Evolutionary conservation across 2,113 vertebrate genomes (phyloP), one percentile per base, ranked within the genome.

Genomic region (Bombycilla garrulus): DNA sequence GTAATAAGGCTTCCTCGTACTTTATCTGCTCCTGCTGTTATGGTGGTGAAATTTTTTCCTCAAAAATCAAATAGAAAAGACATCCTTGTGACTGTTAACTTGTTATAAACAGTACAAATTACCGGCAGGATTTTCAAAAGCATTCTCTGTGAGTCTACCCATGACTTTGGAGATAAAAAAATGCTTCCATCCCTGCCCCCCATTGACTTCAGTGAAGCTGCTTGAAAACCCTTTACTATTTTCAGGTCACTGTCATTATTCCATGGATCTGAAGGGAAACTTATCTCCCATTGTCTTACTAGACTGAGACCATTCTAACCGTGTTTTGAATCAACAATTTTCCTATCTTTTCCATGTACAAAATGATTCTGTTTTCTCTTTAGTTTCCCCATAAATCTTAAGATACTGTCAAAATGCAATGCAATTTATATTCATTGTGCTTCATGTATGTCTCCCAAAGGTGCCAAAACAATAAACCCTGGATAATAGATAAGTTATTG

Each of bases 381-480:
- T 78, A 44, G 56, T 82, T 93, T 91, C 70, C 71, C 72, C 53
- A 85, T 91, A 89, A 84, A 89, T 96, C 92, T 89, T 67, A 81
- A 87, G 36, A 81, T 45, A 72, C 50, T 72, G 83, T 67, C 96
- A 91, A 92, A 96, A 95, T 38, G 56, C 51, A 81, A 69, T 1
- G 9, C 72, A 50, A 97, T 93, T 96, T 95, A 93, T 95, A 92
- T 91, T 91, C 91, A 91, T 57, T 61, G 86, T 79, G 53, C 40
- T 93, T 95, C 73, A 38, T 53, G 10, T 81, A 57, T 60, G 77
- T 69, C 80, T 93, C 95, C 92, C 94, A 95, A 92, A 95, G 89
- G 91, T 93, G 80, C 73, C 91, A 86, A 92, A 95, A 92, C 92
- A 96, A 91, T 95, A 94, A 92, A 72, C 69, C 84, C 69, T 48